A percentile compares a stretch with the other conserved stretches of the same genome.
Conservation (phyloP, 2,113 vertebrate species). For the Callipepla squamata region DNA sequence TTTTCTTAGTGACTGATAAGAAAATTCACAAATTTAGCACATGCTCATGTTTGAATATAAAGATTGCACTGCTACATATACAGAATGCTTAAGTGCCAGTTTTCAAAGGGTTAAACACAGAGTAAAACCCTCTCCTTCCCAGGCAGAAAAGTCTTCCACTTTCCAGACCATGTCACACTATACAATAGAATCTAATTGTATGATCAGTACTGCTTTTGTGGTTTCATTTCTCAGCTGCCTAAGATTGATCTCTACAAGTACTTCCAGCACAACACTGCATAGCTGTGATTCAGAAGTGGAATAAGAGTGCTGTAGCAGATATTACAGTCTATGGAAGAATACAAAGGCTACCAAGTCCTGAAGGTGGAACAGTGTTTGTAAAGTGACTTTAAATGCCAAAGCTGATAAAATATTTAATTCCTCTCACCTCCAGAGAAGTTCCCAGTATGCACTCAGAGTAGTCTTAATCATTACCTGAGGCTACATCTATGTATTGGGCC, state of each 20-base stretch:
- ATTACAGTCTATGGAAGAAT: background rate
- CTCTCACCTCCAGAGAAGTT: background rate
- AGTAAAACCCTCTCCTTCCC: background rate
- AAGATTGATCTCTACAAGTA: background rate
- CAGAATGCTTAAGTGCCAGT: background rate
- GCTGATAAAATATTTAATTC: background rate
- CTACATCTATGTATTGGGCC: background rate
- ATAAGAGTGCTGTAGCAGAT: background rate
- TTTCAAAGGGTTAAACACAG: background rate
- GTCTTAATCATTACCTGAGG: background rate
- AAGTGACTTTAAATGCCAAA: background rate
- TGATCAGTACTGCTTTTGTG: background rate
- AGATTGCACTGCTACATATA: background rate
- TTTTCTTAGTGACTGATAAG: background rate
- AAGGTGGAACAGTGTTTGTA: background rate
- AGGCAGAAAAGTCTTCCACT: background rate
- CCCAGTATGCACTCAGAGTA: background rate
- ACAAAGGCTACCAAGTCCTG: background rate
- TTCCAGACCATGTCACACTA: background rate
- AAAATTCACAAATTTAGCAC: background rate
- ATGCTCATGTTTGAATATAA: background rate
- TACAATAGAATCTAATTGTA: background rate
- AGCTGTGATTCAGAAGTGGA: background rate
- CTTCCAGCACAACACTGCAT: background rate
- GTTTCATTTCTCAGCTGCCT: background rate